Conservation (phyloP, 2,888 invertebrate genomes). For the Platynereis dumerilii region DNA sequence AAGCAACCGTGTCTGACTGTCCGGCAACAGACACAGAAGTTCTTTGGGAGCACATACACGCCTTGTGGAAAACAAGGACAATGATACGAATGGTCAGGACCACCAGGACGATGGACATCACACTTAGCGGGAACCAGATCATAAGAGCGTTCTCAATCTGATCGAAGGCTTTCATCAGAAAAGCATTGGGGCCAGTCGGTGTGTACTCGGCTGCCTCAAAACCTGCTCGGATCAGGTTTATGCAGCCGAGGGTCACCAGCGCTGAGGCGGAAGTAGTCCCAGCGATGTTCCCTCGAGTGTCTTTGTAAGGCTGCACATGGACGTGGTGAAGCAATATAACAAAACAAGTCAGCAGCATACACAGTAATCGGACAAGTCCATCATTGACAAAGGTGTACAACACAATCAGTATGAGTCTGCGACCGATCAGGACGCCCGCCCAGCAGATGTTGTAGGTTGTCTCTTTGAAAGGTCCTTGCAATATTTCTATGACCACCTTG, state of each 20-base stretch:
- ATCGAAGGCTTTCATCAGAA: constrained; percentile 36
- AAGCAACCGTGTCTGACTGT: no score
- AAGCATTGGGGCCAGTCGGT: constrained; percentile 39
- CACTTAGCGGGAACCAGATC: constrained; percentile 35
- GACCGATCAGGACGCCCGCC: constrained; percentile 40
- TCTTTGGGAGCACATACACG: no score
- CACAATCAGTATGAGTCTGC: constrained; percentile 35
- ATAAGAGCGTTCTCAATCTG: constrained; percentile 37
- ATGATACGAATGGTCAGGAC: constrained; percentile 22
- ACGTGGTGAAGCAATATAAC: constrained; percentile 39
- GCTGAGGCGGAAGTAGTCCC: constrained; percentile 38
- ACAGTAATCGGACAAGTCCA: constrained; percentile 36
- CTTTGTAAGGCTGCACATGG: constrained; percentile 39
- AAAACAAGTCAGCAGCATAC: constrained; percentile 39
- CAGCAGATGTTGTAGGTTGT: constrained; percentile 35
- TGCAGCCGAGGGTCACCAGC: constrained; percentile 36
- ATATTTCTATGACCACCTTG: constrained; percentile 25
- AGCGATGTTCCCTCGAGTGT: constrained; percentile 35
- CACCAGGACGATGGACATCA: constrained; percentile 23
- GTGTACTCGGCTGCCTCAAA: constrained; percentile 41
- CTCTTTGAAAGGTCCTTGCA: constrained; percentile 39
- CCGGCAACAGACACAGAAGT: no score
- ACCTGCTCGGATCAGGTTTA: constrained; percentile 40
- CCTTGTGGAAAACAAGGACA: neutral
- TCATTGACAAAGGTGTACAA: constrained; percentile 40